phyloP scores from a whole-genome alignment of 2,888 invertebrate genomes.

The Tenthredo notha region DNA sequence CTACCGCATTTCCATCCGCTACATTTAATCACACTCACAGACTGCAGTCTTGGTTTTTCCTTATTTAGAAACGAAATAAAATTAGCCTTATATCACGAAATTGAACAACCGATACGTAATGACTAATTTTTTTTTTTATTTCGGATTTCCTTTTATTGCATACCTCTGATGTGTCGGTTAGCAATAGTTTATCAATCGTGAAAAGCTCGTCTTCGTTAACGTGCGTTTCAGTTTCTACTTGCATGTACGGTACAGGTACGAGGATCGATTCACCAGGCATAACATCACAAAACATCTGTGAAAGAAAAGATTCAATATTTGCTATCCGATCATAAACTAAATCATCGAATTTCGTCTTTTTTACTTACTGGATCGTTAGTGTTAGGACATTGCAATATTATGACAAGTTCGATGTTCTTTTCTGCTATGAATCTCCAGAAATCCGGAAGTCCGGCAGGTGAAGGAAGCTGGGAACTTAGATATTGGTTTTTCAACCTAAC shows the following conservation, averaged over 20 bases:
- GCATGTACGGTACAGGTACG: background rate
- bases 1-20: constrained; percentile 71
- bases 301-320: background rate
- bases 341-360: background rate
- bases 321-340: background rate
- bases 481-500: constrained; percentile 74
- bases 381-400: constrained; percentile 76
- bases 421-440: constrained; percentile 79
- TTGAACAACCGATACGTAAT: background rate
- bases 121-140: background rate
- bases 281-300: background rate
- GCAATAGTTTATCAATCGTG: constrained; percentile 59
- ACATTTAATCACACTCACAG: constrained; percentile 63
- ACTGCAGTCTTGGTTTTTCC: constrained; percentile 53
- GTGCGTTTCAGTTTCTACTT: background rate
- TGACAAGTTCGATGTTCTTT: constrained; percentile 72
- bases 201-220: constrained; percentile 58
- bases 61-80: background rate
- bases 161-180: constrained; percentile 66
- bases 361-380: constrained; percentile 71
- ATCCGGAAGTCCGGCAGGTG: constrained; percentile 76
- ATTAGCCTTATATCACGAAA: background rate
- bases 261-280: constrained; percentile 4
- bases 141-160: background rate
- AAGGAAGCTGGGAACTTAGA: constrained; percentile 78